Percentiles rank a stretch among this genome's conserved stretches.
Conservation (phyloP, 1,140 invertebrate species). For the Zaprionus africanus region DNA sequence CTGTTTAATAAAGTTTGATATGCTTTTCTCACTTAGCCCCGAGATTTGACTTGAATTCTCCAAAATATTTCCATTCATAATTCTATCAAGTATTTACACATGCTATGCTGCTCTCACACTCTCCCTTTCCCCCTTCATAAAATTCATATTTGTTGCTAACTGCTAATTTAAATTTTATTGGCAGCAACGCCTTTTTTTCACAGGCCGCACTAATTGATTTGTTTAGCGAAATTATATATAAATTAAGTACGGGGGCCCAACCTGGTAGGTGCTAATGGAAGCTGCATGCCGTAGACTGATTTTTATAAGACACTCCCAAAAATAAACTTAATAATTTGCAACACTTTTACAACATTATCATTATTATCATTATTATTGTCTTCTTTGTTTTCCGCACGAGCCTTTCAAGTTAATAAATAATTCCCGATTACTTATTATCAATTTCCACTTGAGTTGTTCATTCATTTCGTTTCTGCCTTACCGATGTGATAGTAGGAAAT, state of each 20-base stretch:
- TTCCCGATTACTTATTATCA: not conserved
- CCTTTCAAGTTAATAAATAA: not conserved
- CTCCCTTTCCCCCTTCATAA: not conserved
- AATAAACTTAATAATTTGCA: slow-evolving; percentile 32
- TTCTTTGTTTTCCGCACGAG: slow-evolving; percentile 15
- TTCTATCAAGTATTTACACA: too few species aligned
- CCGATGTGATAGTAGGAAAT: slow-evolving; percentile 4
- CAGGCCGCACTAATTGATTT: slow-evolving; percentile 37
- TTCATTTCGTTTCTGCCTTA: not conserved
- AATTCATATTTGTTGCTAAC: not conserved
- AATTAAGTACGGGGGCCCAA: slow-evolving; percentile 19
- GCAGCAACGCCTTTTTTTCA: slow-evolving; percentile 24
- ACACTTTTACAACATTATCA: not conserved
- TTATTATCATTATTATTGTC: not conserved
- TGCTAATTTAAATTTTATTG: slow-evolving; percentile 49
- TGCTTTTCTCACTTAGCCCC: not conserved
- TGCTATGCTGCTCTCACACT: not conserved
- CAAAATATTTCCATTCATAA: slow-evolving; percentile 19
- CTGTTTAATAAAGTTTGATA: not conserved
- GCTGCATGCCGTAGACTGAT: slow-evolving; percentile 28
- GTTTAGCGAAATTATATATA: slow-evolving; percentile 39
- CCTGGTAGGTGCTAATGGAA: slow-evolving; percentile 33
- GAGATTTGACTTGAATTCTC: not conserved
- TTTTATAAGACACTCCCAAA: slow-evolving; percentile 24
- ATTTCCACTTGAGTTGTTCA: not conserved